Conservation (phyloP, 2,888 invertebrate species). For the Drosophila merina region DNA sequence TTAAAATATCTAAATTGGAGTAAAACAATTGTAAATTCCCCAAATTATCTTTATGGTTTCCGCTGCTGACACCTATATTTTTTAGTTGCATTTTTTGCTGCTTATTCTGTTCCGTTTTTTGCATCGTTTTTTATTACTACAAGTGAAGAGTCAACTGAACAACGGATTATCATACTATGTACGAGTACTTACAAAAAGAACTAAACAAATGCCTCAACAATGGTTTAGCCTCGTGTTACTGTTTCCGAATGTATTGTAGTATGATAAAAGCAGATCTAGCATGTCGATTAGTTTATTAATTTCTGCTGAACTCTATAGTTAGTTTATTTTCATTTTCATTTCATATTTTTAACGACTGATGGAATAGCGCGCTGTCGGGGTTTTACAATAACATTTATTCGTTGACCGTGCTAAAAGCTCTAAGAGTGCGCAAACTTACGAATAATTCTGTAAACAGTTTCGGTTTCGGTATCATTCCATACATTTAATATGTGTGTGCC, state of each 20-base stretch:
- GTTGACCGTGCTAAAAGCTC: constrained; percentile 75
- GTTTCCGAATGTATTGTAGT: constrained; percentile 28
- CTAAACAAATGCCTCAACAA: constrained; percentile 64
- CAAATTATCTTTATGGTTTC: constrained; percentile 45
- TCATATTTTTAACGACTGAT: constrained; percentile 33
- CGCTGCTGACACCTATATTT: constrained; percentile 37
- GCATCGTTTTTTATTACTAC: constrained; percentile 20
- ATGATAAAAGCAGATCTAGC: constrained; percentile 61
- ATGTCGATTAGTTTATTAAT: constrained; percentile 42
- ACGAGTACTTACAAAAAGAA: constrained; percentile 53
- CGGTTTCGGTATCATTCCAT: constrained; percentile 4
- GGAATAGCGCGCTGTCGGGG: constrained; percentile 34
- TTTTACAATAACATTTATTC: constrained; percentile 66
- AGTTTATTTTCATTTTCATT: constrained; percentile 20
- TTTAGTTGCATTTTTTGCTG: constrained; percentile 15
- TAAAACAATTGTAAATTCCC: constrained; percentile 73
- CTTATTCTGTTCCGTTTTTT: constrained; percentile 1
- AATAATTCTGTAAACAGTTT: constrained; percentile 43
- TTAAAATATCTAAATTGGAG: constrained; percentile 62
- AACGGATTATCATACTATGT: constrained; percentile 21
- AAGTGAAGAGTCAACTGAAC: constrained; percentile 36
- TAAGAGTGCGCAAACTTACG: constrained; percentile 70
- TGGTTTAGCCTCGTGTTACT: constrained; percentile 30
- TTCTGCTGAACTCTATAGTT: constrained; percentile 45
- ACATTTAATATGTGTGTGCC: constrained; percentile 36